Evolutionary conservation across 2,888 invertebrate genomes (phyloP).

Genomic region (Acleris cristana): DNA sequence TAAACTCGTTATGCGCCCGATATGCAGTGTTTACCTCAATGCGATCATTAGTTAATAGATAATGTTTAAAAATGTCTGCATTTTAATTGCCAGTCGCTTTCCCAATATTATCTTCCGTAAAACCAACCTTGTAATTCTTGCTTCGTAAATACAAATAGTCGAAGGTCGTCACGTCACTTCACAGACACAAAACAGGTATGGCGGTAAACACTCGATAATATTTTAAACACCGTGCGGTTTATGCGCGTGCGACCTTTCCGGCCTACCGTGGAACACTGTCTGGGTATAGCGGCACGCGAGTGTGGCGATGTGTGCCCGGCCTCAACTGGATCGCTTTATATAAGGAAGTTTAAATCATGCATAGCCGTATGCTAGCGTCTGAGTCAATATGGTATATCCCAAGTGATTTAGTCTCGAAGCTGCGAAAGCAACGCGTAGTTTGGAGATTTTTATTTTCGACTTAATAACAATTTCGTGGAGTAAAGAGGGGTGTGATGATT

Average conservation of each 20-base stretch:
- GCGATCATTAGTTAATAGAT: no score
- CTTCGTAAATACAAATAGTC: conserved; percentile 16
- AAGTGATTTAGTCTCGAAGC: not conserved
- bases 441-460: no score
- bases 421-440: no score
- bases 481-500: no score
- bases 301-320: conserved; percentile 59
- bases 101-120: not conserved
- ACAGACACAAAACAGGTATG: conserved; percentile 13
- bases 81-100: no score
- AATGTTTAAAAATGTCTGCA: no score
- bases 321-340: conserved; percentile 50
- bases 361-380: conserved; percentile 20
- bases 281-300: conserved; percentile 43
- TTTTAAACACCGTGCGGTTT: conserved; percentile 6
- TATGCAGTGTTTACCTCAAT: no score
- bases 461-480: no score
- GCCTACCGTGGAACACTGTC: conserved; percentile 50
- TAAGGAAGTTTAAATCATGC: conserved; percentile 32
- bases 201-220: not conserved
- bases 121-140: conserved; percentile 39
- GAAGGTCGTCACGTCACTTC: conserved; percentile 20
- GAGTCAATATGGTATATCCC: conserved; percentile 27
- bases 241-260: conserved; percentile 46
- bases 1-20: no score